A percentile compares a stretch with the other conserved stretches of the same genome.
phyloP scores from a whole-genome alignment of 2,888 invertebrate species.

The Perizoma affinitatum region DNA sequence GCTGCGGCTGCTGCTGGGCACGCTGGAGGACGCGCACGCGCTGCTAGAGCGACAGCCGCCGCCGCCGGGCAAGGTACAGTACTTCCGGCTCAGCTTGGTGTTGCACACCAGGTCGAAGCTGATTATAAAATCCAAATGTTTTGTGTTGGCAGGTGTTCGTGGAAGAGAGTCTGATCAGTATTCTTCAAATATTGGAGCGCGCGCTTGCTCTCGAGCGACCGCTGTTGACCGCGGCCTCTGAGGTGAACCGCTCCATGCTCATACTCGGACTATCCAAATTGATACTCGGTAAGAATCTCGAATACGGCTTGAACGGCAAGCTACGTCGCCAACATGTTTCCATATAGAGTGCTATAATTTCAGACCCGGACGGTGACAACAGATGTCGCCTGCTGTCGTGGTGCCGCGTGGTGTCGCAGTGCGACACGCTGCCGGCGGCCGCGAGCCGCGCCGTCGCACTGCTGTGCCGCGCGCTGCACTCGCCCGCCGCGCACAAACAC shows the following conservation, averaged over 20 bases:
- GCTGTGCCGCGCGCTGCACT: slow-evolving; percentile 72
- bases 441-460: slow-evolving; percentile 81
- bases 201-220: slow-evolving; percentile 89
- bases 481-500: slow-evolving; percentile 86
- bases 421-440: slow-evolving; percentile 40
- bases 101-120: no score
- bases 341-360: background rate
- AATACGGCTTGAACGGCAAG: no score
- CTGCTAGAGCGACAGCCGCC: slow-evolving; percentile 87
- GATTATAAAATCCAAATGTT: background rate
- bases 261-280: slow-evolving; percentile 92
- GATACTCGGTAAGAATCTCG: slow-evolving; percentile 84
- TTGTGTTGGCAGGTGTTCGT: slow-evolving; percentile 73
- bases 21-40: slow-evolving; percentile 90
- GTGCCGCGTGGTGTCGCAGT: slow-evolving; percentile 61
- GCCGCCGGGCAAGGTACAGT: slow-evolving; percentile 83
- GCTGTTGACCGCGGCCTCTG: slow-evolving; percentile 87
- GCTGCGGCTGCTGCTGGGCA: slow-evolving; percentile 87
- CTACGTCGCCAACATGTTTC: no score
- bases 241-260: slow-evolving; percentile 86
- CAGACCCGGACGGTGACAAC: slow-evolving; percentile 46
- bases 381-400: slow-evolving; percentile 63
- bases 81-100: background rate
- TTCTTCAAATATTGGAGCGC: slow-evolving; percentile 89
- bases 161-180: slow-evolving; percentile 88